These are phyloP conservation scores for Macrotis lagotis DNA, from an alignment of 2,113 vertebrate genomes.

Conservation along the genomic window DNA sequence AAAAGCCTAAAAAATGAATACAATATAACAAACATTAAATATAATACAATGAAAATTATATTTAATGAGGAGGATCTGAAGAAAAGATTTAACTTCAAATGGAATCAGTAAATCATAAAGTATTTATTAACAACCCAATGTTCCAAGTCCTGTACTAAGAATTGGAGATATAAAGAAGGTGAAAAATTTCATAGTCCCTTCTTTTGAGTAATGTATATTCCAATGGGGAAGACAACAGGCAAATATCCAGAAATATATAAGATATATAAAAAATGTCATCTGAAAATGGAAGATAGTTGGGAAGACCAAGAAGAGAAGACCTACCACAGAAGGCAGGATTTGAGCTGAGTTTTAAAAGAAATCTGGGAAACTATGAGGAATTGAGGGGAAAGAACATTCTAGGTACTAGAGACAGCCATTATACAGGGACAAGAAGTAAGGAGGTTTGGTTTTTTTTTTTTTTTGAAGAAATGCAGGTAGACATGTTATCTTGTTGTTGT, in stretches of 20 bases:
- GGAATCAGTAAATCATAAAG: background rate
- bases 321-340: background rate
- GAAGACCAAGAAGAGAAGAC: background rate
- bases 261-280: background rate
- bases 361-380: background rate
- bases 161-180: background rate
- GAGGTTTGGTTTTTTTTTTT: too few relatives aligned
- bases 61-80: background rate
- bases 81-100: background rate
- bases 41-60: background rate
- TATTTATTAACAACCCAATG: background rate
- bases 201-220: background rate
- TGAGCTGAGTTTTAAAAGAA: too few relatives aligned
- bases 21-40: background rate
- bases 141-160: too few relatives aligned
- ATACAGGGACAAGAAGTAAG: background rate
- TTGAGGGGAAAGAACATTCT: background rate
- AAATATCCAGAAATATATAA: background rate
- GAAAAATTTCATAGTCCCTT: background rate
- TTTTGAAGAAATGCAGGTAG: too few relatives aligned
- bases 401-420: background rate
- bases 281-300: background rate
- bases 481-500: too few relatives aligned
- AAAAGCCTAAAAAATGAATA: too few relatives aligned
- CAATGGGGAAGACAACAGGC: background rate